phyloP scores from a whole-genome alignment of 2,797 vertebrate species.

The Cirrhinus molitorella region DNA sequence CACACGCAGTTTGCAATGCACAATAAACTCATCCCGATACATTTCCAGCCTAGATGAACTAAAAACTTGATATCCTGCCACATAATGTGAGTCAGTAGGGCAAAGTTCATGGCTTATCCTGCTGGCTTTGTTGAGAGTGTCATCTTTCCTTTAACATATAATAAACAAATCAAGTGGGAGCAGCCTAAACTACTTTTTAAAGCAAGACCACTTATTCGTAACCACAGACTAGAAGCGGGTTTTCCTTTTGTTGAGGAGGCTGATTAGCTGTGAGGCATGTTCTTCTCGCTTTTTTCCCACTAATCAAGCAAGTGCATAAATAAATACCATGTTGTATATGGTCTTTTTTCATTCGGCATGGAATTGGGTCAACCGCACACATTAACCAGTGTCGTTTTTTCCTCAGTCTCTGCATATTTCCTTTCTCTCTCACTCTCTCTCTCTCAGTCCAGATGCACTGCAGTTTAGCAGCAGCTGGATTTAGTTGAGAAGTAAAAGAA shows the following conservation, averaged over 20 bases:
- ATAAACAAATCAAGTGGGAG: conserved; percentile 37
- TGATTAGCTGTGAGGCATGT: conserved; percentile 71
- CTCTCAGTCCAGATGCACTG: conserved; percentile 47
- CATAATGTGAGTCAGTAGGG: conserved; percentile 23
- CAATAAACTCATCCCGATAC: background rate
- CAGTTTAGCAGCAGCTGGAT: conserved; percentile 52
- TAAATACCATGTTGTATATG: conserved; percentile 54
- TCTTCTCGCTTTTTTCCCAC: conserved; percentile 41
- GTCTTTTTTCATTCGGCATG: conserved; percentile 73
- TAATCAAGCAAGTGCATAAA: conserved; percentile 67
- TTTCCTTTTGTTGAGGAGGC: conserved; percentile 64
- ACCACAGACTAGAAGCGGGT: conserved; percentile 67
- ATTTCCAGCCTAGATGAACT: background rate
- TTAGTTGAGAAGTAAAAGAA: conserved; percentile 13
- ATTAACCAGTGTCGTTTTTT: conserved; percentile 65
- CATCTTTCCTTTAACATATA: conserved; percentile 1
- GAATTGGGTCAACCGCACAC: conserved; percentile 83
- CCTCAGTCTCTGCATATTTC: background rate
- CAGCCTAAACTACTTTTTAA: conserved; percentile 28
- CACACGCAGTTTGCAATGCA: background rate
- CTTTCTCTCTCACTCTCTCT: background rate
- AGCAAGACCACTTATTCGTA: conserved; percentile 42
- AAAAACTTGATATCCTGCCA: background rate
- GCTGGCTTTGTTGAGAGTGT: conserved; percentile 1
- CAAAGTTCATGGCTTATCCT: conserved; percentile 12